Conservation (phyloP, 2,797 vertebrate genomes). For the Pangasius krempfi region DNA sequence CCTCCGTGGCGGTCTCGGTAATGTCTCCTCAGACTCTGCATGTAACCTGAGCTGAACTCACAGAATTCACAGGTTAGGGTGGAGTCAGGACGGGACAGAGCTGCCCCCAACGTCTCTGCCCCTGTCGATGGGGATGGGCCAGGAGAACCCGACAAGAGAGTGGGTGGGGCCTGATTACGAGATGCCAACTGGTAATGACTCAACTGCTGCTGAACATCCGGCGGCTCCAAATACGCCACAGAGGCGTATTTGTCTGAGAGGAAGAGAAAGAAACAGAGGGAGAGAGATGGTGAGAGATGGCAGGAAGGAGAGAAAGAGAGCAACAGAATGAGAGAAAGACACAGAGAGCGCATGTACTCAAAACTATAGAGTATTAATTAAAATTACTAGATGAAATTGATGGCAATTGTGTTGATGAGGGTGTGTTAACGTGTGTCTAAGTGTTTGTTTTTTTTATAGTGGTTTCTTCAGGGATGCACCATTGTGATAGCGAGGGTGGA, state of each 20-base stretch:
- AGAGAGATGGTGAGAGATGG: neutral
- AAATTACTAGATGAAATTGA: neutral
- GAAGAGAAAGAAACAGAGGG: neutral
- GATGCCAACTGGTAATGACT: conserved; percentile 92
- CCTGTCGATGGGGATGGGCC: conserved; percentile 59
- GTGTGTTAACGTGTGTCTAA: neutral
- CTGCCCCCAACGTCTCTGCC: conserved; percentile 48
- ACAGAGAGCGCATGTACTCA: neutral
- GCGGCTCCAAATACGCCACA: conserved; percentile 85
- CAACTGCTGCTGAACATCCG: conserved; percentile 93
- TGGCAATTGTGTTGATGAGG: neutral
- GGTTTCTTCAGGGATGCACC: neutral
- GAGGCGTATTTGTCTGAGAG: conserved; percentile 72
- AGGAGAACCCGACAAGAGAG: conserved; percentile 75
- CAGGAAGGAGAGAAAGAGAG: neutral
- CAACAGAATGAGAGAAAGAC: neutral
- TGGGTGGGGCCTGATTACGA: conserved; percentile 73
- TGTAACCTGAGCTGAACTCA: conserved; percentile 97
- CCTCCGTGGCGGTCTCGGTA: conserved; percentile 96
- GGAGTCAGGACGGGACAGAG: conserved; percentile 70
- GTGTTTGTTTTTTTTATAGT: neutral
- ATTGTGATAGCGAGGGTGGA: neutral
- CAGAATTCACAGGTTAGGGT: conserved; percentile 96
- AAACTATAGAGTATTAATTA: neutral
- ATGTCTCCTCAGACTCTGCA: conserved; percentile 97